phyloP scores from a whole-genome alignment of 2,888 invertebrate species.

The Chrysolina oricalcia region DNA sequence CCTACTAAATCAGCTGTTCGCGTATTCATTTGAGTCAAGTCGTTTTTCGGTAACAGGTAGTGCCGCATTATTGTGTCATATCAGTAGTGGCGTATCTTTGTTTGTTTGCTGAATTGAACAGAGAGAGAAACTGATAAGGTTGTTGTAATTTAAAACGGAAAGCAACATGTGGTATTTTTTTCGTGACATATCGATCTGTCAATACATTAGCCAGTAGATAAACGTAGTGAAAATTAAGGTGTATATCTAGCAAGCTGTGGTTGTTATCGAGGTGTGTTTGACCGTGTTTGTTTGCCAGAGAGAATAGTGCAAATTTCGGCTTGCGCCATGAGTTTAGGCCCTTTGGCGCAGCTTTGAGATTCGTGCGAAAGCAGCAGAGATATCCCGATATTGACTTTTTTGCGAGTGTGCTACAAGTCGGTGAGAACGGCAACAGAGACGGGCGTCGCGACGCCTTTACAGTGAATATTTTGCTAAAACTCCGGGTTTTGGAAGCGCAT shows the following conservation, averaged over 20 bases:
- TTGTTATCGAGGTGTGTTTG: constrained; percentile 44
- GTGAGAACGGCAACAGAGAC: constrained; percentile 63
- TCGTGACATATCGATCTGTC: constrained; percentile 63
- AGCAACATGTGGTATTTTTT: constrained; percentile 66
- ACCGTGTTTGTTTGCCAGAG: constrained; percentile 43
- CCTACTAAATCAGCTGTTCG: constrained; percentile 40
- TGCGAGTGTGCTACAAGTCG: constrained; percentile 58
- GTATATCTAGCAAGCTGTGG: constrained; percentile 40
- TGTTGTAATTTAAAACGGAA: constrained; percentile 55
- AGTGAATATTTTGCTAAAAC: constrained; percentile 62
- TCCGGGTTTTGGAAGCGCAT: constrained; percentile 67
- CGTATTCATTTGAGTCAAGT: neutral
- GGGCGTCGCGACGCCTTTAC: constrained; percentile 53
- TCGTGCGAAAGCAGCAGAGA: constrained; percentile 63
- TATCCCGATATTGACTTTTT: constrained; percentile 63
- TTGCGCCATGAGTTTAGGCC: constrained; percentile 63
- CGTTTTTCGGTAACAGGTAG: constrained; percentile 47
- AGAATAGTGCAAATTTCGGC: constrained; percentile 56
- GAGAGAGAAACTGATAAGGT: constrained; percentile 41
- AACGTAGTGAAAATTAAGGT: constrained; percentile 42
- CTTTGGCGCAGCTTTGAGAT: constrained; percentile 66
- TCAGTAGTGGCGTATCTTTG: constrained; percentile 34
- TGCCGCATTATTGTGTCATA: constrained; percentile 48
- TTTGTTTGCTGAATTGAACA: constrained; percentile 30
- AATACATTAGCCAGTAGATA: constrained; percentile 46